phyloP scores from a whole-genome alignment of 2,797 vertebrate genomes.

The Malurus leucopterus region DNA sequence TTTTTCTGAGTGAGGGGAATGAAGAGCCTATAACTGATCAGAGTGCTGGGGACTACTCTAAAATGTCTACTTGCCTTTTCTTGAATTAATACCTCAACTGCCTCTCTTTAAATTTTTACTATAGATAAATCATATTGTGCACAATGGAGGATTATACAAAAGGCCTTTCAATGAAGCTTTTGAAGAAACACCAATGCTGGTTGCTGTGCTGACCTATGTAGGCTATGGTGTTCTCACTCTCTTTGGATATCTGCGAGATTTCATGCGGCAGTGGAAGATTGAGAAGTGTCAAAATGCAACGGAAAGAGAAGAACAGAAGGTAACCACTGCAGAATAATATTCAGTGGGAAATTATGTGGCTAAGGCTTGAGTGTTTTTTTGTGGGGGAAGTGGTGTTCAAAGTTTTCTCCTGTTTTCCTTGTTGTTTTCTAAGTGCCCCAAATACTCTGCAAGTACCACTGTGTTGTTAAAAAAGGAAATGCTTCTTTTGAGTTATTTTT shows the following conservation, averaged over 20 bases:
- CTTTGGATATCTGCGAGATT: slow-evolving; percentile 95
- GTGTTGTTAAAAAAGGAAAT: neutral
- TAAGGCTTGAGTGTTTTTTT: neutral
- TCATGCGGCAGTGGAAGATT: slow-evolving; percentile 92
- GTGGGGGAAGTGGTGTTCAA: neutral
- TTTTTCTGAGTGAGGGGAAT: neutral
- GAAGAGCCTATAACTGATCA: neutral
- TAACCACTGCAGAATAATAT: slow-evolving; percentile 43
- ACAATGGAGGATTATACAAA: slow-evolving; percentile 86
- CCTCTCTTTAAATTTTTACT: slow-evolving; percentile 21
- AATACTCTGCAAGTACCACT: neutral
- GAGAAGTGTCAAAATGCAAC: slow-evolving; percentile 91
- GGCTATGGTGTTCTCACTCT: slow-evolving; percentile 95
- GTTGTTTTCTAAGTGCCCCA: neutral
- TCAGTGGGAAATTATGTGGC: neutral
- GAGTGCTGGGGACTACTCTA: neutral
- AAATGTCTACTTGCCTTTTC: neutral
- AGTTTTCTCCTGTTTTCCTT: neutral
- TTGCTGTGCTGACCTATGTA: slow-evolving; percentile 95
- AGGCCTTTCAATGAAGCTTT: slow-evolving; percentile 88
- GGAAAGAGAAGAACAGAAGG: slow-evolving; percentile 92
- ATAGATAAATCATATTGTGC: slow-evolving; percentile 75
- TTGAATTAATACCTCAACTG: neutral
- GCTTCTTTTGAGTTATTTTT: neutral
- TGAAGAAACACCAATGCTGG: slow-evolving; percentile 93